Conservation (phyloP, 1,140 invertebrate species). For the Temnothorax curvispinosus region DNA sequence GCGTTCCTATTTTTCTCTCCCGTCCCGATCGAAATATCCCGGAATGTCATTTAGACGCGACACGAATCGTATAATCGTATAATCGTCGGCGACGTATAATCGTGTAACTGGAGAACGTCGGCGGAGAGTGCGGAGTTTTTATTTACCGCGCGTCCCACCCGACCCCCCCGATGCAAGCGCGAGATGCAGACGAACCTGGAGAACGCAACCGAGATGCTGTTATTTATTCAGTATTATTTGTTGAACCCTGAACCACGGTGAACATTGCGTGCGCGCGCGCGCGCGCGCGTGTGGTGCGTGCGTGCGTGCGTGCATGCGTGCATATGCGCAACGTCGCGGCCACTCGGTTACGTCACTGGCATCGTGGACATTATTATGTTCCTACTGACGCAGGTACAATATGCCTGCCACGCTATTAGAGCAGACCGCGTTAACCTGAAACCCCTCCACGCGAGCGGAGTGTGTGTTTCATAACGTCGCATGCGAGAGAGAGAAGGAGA, state of each 20-base stretch:
- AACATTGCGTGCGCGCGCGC: slow-evolving; percentile 20
- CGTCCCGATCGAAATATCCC: background rate
- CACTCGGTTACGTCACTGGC: slow-evolving; percentile 76
- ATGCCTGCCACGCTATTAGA: slow-evolving; percentile 74
- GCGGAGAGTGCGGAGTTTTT: background rate
- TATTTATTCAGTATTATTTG: slow-evolving; percentile 76
- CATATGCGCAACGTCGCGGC: slow-evolving; percentile 51
- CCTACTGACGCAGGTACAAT: slow-evolving; percentile 69
- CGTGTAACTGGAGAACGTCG: background rate
- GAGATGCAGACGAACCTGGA: background rate
- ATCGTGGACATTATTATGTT: slow-evolving; percentile 79
- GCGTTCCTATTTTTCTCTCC: background rate
- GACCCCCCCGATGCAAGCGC: background rate
- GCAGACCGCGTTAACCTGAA: slow-evolving; percentile 73
- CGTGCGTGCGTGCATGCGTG: background rate
- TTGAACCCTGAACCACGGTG: slow-evolving; percentile 77
- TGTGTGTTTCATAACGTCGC: slow-evolving; percentile 71
- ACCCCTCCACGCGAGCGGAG: slow-evolving; percentile 53
- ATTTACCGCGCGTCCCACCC: too few relatives aligned
- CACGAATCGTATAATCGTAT: background rate
- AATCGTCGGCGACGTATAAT: background rate
- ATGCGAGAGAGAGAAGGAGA: background rate
- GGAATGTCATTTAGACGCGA: background rate
- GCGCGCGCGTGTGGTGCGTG: background rate
- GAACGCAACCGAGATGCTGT: slow-evolving; percentile 15